Evolutionary conservation across 1,140 invertebrate species (phyloP).

Genomic region (Eumeta japonica): DNA sequence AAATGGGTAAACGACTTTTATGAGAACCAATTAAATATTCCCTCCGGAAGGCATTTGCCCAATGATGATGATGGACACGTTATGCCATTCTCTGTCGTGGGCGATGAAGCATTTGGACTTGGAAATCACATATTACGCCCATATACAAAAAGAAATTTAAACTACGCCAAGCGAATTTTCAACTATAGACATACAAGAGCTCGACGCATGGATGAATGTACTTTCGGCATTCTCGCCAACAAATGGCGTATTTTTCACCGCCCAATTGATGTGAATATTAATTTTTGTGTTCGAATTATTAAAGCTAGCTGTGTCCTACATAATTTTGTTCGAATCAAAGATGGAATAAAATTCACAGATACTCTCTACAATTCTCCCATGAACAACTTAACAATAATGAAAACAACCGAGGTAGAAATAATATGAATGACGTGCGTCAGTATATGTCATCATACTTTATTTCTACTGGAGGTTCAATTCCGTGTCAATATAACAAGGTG

Average conservation of each 20-base stretch:
- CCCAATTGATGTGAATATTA: slow-evolving; percentile 15
- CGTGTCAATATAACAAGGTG: too few species aligned
- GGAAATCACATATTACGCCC: slow-evolving; percentile 10
- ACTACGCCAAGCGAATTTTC: slow-evolving; percentile 16
- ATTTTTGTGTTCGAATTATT: slow-evolving; percentile 16
- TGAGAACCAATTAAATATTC: slow-evolving; percentile 13
- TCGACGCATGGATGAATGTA: slow-evolving; percentile 21
- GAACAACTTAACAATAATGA: too few species aligned
- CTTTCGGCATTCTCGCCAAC: slow-evolving; percentile 26
- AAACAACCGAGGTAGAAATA: too few species aligned
- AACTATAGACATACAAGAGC: slow-evolving; percentile 22
- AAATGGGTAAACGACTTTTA: slow-evolving; percentile 11
- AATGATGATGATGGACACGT: slow-evolving; percentile 9
- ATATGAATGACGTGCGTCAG: too few species aligned
- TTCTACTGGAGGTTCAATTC: too few species aligned
- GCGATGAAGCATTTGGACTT: slow-evolving; percentile 23
- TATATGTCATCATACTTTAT: too few species aligned
- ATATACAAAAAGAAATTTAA: slow-evolving; percentile 15
- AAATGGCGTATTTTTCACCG: slow-evolving; percentile 28
- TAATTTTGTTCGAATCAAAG: slow-evolving; percentile 21
- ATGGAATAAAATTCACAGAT: too few species aligned
- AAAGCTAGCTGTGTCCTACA: slow-evolving; percentile 22
- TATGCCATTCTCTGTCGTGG: slow-evolving; percentile 18
- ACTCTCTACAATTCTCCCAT: too few species aligned
- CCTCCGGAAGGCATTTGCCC: slow-evolving; percentile 7